Evolutionary conservation across 2,888 invertebrate species (phyloP).

Genomic region (Epiperipatus broadwayi): DNA sequence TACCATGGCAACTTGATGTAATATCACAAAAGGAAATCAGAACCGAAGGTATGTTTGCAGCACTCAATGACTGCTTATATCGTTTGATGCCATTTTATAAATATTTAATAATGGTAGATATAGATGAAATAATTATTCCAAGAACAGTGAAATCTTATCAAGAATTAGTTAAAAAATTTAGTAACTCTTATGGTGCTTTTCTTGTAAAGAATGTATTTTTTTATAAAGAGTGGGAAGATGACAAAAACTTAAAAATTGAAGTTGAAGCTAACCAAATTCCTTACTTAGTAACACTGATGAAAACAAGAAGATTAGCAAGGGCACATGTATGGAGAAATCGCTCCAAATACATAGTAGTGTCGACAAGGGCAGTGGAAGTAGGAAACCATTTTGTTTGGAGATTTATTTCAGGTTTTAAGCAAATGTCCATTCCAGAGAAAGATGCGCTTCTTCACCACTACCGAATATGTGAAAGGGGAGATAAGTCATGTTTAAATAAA

Average conservation of each 20-base stretch:
- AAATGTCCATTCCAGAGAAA: conserved; percentile 15
- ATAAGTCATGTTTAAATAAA: conserved; percentile 20
- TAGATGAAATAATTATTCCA: conserved; percentile 26
- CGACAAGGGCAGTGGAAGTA: conserved; percentile 22
- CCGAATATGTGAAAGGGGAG: conserved; percentile 23
- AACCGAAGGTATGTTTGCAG: conserved; percentile 25
- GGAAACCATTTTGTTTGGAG: conserved; percentile 25
- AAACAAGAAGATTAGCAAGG: conserved; percentile 20
- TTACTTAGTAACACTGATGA: conserved; percentile 21
- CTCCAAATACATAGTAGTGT: conserved; percentile 26
- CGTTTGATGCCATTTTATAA: conserved; percentile 25
- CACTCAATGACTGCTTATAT: conserved; percentile 25
- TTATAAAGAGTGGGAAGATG: conserved; percentile 31
- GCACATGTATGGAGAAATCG: conserved; percentile 29
- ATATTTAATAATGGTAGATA: conserved; percentile 21
- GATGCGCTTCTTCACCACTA: conserved; percentile 22
- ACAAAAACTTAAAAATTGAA: conserved; percentile 23
- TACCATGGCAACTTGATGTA: conserved; percentile 30
- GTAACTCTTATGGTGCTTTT: conserved; percentile 25
- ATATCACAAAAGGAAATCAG: conserved; percentile 28
- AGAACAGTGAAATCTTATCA: too few species aligned
- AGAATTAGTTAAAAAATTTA: conserved; percentile 9
- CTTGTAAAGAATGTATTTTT: conserved; percentile 35
- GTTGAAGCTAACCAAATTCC: conserved; percentile 22
- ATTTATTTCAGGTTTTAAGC: conserved; percentile 16